phyloP scores from a whole-genome alignment of 2,888 invertebrate species.

The Callyntrura guangdongensis region DNA sequence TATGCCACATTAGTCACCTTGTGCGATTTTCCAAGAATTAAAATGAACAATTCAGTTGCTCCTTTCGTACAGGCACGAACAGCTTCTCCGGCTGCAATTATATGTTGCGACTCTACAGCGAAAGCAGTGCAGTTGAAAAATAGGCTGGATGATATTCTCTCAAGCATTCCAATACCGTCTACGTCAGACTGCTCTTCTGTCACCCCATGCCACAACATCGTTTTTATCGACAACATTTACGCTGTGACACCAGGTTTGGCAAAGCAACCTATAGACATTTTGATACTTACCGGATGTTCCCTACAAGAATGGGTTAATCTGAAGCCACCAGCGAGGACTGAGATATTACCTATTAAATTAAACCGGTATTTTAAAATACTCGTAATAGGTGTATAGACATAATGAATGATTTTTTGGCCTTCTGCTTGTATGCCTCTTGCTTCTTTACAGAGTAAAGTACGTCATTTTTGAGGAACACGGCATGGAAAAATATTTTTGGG shows the following conservation, averaged over 20 bases:
- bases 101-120: slow-evolving; percentile 15
- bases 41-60: too few relatives aligned
- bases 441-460: slow-evolving; percentile 8
- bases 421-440: background rate
- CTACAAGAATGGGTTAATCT: slow-evolving; percentile 9
- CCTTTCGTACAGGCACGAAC: background rate
- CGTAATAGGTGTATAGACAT: background rate
- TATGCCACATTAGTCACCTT: too few relatives aligned
- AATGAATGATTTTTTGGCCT: background rate
- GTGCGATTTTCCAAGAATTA: background rate
- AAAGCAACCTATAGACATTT: slow-evolving; percentile 22
- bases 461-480: slow-evolving; percentile 58
- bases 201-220: background rate
- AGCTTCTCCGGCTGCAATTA: slow-evolving; percentile 14
- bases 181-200: background rate
- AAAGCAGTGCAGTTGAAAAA: background rate
- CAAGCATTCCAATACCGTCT: background rate
- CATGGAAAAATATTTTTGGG: slow-evolving; percentile 3
- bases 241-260: background rate
- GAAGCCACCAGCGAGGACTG: background rate
- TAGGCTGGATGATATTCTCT: background rate
- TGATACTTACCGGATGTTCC: slow-evolving; percentile 5
- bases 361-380: background rate
- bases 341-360: background rate
- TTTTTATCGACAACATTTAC: background rate